A percentile compares a stretch with the other conserved stretches of the same genome.
Conservation (phyloP, 2,888 invertebrate genomes). For the Drosophila acutilabella region DNA sequence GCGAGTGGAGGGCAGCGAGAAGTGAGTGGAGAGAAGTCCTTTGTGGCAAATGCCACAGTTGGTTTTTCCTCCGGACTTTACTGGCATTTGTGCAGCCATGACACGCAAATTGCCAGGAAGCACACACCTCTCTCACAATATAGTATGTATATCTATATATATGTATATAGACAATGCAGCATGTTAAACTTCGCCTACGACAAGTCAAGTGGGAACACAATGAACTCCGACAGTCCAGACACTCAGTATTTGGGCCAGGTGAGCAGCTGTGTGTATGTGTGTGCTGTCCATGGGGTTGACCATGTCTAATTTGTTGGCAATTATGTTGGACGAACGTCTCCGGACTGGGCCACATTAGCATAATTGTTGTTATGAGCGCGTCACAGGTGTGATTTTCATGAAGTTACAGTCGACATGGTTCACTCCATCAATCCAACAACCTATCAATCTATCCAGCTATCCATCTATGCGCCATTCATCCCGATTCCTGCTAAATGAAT, state of each 20-base stretch:
- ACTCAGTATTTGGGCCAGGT: constrained; percentile 30
- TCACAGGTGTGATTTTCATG: constrained; percentile 56
- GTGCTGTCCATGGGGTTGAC: constrained; percentile 33
- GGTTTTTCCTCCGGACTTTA: constrained; percentile 55
- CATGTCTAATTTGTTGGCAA: constrained; percentile 79
- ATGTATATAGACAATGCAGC: constrained; percentile 36
- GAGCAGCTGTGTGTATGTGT: too few species aligned
- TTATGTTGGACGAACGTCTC: constrained; percentile 73
- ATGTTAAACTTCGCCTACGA: constrained; percentile 59
- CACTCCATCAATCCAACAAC: neutral
- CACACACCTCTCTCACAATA: constrained; percentile 24
- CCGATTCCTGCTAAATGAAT: neutral
- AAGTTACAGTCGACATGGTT: constrained; percentile 4
- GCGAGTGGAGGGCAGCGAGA: too few species aligned
- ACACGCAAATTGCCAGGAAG: constrained; percentile 73
- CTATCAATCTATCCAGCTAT: too few species aligned
- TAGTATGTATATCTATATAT: constrained; percentile 11
- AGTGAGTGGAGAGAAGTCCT: constrained; percentile 5
- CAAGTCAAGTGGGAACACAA: constrained; percentile 60
- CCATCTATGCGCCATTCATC: too few species aligned
- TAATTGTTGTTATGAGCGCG: constrained; percentile 71
- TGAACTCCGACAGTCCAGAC: constrained; percentile 49
- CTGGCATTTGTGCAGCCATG: constrained; percentile 63
- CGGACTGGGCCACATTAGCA: constrained; percentile 71
- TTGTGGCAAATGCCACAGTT: constrained; percentile 65